phyloP scores from a whole-genome alignment of 2,888 invertebrate species.

The Chrysina gloriosa region DNA sequence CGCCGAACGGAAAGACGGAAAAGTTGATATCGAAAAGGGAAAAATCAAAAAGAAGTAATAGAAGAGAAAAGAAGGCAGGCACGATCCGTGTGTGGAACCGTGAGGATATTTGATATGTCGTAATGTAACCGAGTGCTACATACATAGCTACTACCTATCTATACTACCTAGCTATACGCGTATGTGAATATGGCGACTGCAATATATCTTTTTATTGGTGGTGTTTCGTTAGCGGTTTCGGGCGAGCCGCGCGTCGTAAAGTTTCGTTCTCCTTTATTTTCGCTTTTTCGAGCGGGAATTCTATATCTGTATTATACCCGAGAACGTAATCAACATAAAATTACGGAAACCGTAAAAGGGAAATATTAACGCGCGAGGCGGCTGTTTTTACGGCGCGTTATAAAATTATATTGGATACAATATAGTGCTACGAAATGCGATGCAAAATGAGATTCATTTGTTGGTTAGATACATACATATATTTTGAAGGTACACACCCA shows the following conservation, averaged over 20 bases:
- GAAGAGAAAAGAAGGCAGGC: background rate
- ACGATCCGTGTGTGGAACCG: background rate
- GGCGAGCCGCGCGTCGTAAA: slow-evolving; percentile 7
- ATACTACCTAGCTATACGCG: no score
- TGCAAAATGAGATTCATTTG: no score
- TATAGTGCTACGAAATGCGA: background rate
- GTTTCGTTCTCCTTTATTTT: background rate
- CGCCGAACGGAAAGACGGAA: background rate
- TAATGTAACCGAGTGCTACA: background rate
- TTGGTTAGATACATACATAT: no score
- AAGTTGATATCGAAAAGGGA: background rate
- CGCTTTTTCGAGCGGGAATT: background rate
- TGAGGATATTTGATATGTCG: background rate
- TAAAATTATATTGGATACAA: background rate
- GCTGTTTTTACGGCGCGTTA: background rate
- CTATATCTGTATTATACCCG: background rate
- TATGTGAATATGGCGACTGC: slow-evolving; percentile 7
- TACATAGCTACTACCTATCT: no score
- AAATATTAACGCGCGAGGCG: background rate
- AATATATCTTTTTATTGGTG: slow-evolving; percentile 21
- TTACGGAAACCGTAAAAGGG: background rate
- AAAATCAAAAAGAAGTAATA: background rate
- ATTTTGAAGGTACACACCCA: no score
- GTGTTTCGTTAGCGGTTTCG: slow-evolving; percentile 15
- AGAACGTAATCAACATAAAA: slow-evolving; percentile 19